A percentile compares a stretch with the other conserved stretches of the same genome.
These are phyloP conservation scores for Aphis craccivora DNA, from an alignment of 1,140 invertebrate genomes.

Conservation along the genomic window DNA sequence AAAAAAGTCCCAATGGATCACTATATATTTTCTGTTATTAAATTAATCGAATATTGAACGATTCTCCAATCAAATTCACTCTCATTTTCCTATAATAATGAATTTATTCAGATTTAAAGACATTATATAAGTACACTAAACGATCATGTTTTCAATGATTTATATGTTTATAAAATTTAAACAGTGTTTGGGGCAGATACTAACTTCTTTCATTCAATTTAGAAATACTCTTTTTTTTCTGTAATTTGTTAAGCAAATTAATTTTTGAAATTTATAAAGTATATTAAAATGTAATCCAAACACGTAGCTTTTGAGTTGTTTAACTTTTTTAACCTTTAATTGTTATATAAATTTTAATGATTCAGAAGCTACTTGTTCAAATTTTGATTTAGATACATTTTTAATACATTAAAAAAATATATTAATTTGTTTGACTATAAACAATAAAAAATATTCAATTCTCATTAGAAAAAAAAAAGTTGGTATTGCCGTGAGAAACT, in stretches of 20 bases:
- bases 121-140: not conserved
- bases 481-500: not conserved
- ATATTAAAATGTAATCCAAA: not conserved
- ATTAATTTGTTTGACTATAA: not conserved
- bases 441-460: not conserved
- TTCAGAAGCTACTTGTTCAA: not conserved
- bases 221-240: not conserved
- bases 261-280: not conserved
- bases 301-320: not conserved
- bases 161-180: not conserved
- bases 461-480: not conserved
- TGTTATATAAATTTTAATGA: not conserved
- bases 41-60: not conserved
- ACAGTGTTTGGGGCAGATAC: not conserved
- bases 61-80: not conserved
- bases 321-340: not conserved
- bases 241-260: not conserved
- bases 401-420: no score
- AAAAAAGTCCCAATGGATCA: not conserved
- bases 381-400: not conserved
- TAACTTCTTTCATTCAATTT: not conserved
- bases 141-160: not conserved
- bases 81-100: not conserved
- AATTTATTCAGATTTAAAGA: not conserved
- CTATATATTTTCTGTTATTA: not conserved